Evolutionary conservation across 2,888 invertebrate species (phyloP), one percentile per base, ranked within the genome.

Genomic region (Plemyria rubiginata): DNA sequence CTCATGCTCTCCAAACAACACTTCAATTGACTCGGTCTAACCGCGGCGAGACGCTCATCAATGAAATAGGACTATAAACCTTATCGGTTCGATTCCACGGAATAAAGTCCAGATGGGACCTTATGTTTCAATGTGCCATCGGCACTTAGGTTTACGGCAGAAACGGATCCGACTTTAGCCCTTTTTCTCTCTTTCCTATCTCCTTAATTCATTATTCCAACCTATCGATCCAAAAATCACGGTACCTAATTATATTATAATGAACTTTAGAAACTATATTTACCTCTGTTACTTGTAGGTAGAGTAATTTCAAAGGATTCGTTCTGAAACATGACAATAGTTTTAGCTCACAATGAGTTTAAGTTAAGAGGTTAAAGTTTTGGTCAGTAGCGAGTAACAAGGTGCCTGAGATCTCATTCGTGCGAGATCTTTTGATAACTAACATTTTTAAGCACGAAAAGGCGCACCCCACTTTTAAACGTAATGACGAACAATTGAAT

Each of bases 401-500:
- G 70, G 71, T 71, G 71, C 71, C 71, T 70, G 62, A 62, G 68
- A 66, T 65, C 66, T 66, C 65, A 64, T 48, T 54, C 54, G 29
- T 68, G 59, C 43, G 65, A 70, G 71, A 72, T 75, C 70, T 68
- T 70, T 68, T 54, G 45, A 66, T 74, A 65, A 56, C 41, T 58
- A 66, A 74, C 67, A 65, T 70, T 70, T 65, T 57, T 53, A 58
- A 72, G 75, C 75, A 78, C 72, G 70, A 65, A 70, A 51, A 38
- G 38, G 22, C 65, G 56, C 79, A 80, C 79, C 80, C 80, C 84
- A 82, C 82, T 78, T 76, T 79, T 81, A 86, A 79, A 71, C 70
- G 77, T 80, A 78, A 77, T 78, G 77, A 80, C 76, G 74, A 81
- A 80, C 80, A 80, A 79, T 79, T 78, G 76, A 57, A 77, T 78